Evolutionary conservation across 1,140 invertebrate genomes (phyloP).

Genomic region (Drosophila malerkotliana): DNA sequence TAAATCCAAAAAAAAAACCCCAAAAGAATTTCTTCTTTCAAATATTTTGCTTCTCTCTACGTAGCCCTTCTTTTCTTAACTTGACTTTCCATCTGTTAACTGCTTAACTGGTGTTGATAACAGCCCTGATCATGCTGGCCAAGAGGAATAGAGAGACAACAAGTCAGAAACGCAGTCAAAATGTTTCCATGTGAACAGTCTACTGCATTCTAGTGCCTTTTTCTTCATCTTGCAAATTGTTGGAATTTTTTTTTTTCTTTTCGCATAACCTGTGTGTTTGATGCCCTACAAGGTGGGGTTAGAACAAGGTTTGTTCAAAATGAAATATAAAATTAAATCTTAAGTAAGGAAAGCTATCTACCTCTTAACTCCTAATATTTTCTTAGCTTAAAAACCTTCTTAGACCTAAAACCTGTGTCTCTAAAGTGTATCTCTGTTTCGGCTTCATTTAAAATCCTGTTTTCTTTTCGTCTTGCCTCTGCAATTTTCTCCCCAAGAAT

Average conservation of each 20-base stretch:
- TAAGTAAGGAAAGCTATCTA: too few species aligned
- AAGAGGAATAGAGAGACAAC: conserved; percentile 17
- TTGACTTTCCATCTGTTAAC: conserved; percentile 41
- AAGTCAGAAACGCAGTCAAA: conserved; percentile 60
- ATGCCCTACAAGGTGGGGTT: not conserved
- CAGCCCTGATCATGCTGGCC: conserved; percentile 64
- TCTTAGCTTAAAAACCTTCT: too few species aligned
- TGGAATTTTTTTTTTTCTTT: conserved; percentile 23
- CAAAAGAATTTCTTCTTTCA: not conserved
- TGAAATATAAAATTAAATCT: too few species aligned
- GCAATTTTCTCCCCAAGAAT: conserved; percentile 51
- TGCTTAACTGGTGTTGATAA: conserved; percentile 77
- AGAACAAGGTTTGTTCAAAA: too few species aligned
- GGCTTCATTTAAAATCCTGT: not conserved
- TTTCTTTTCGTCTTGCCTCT: conserved; percentile 34
- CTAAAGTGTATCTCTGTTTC: not conserved
- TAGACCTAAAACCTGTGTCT: too few species aligned
- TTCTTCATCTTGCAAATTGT: not conserved
- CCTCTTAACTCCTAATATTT: too few species aligned
- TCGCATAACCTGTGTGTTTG: not conserved
- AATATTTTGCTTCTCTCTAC: not conserved
- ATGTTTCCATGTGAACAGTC: conserved; percentile 59
- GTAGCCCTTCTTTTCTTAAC: not conserved
- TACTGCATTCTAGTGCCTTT: not conserved
- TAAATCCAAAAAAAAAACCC: conserved; percentile 12